Conservation (phyloP, 2,797 vertebrate species). For the Oreochromis grahami region DNA sequence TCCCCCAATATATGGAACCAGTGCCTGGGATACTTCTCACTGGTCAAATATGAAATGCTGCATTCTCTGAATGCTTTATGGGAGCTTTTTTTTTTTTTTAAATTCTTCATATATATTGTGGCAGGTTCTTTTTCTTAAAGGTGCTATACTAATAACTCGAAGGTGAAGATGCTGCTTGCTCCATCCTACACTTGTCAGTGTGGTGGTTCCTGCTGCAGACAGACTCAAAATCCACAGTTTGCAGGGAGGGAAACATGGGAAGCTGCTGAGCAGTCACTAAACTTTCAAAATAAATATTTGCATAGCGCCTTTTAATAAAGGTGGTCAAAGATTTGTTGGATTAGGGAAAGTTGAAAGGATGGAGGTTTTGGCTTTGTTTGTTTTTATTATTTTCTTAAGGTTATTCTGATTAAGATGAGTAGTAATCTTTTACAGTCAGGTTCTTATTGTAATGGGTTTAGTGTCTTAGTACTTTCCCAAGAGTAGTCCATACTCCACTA, state of each 20-base stretch:
- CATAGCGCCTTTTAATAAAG: neutral
- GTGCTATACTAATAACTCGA: accelerated
- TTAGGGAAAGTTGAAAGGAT: neutral
- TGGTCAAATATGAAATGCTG: neutral
- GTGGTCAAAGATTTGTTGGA: neutral
- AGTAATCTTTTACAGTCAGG: neutral
- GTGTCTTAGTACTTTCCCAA: neutral
- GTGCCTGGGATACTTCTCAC: neutral
- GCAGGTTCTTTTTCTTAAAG: neutral
- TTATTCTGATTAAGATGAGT: neutral
- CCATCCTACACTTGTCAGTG: neutral
- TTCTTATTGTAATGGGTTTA: neutral
- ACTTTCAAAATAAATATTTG: neutral
- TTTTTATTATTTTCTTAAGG: neutral
- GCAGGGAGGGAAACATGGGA: neutral
- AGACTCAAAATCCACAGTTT: neutral
- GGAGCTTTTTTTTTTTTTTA: neutral
- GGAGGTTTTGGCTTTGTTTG: neutral
- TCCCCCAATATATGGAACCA: neutral
- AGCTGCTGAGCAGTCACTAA: neutral
- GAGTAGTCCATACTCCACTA: neutral
- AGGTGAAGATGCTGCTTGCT: neutral
- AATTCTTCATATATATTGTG: neutral
- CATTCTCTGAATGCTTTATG: neutral
- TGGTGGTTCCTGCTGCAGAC: neutral